Conservation (phyloP, 2,888 invertebrate genomes). For the Calameuta pallipes region DNA sequence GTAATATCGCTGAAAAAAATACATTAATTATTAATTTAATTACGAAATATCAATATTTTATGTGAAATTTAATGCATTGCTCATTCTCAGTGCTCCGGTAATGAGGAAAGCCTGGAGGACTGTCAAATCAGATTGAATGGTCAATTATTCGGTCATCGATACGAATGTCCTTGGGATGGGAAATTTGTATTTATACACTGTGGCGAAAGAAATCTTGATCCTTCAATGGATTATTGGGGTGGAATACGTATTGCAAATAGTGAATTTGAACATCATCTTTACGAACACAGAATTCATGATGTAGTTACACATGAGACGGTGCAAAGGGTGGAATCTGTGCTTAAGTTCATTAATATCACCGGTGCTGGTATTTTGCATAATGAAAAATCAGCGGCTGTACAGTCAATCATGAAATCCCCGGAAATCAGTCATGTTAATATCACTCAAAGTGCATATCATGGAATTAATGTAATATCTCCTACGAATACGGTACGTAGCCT, state of each 20-base stretch:
- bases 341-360: conserved; percentile 84
- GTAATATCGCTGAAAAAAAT: conserved; percentile 27
- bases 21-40: not conserved
- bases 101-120: conserved; percentile 81
- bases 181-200: conserved; percentile 95
- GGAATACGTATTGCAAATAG: conserved; percentile 92
- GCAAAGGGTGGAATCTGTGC: conserved; percentile 78
- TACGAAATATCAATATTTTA: not conserved
- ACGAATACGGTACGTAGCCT: conserved; percentile 72
- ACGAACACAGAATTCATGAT: conserved; percentile 85
- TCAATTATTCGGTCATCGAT: conserved; percentile 85
- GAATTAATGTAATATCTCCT: conserved; percentile 91
- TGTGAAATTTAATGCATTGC: not conserved
- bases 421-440: conserved; percentile 84
- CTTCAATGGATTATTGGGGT: conserved; percentile 89
- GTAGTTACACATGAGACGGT: conserved; percentile 80
- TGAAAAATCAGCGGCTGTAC: conserved; percentile 92
- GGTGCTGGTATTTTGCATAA: conserved; percentile 97
- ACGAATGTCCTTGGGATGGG: conserved; percentile 90
- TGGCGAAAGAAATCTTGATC: conserved; percentile 76
- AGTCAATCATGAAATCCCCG: conserved; percentile 90
- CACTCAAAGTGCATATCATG: conserved; percentile 87
- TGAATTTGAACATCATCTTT: conserved; percentile 88
- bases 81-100: conserved; percentile 74
- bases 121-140: conserved; percentile 91